Conservation (phyloP, 1,140 invertebrate genomes). For the Glomeris maerens region DNA sequence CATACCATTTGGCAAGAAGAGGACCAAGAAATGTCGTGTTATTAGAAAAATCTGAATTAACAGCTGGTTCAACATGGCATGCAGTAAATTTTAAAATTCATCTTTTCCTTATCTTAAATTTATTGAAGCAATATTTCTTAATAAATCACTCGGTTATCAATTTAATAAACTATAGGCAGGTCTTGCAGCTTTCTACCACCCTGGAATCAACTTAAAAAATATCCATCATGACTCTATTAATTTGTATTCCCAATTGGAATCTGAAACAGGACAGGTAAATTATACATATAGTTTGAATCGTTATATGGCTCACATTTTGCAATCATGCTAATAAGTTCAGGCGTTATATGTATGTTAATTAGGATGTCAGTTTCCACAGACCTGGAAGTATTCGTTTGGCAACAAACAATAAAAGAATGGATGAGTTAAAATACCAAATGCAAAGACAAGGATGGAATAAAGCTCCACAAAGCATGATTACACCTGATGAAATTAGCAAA, state of each 20-base stretch:
- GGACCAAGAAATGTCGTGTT: constrained; percentile 27
- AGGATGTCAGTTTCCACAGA: constrained; percentile 27
- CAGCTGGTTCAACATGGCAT: constrained; percentile 34
- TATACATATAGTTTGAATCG: not conserved
- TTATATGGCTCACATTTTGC: not conserved
- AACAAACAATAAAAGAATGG: constrained; percentile 22
- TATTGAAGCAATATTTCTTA: not conserved
- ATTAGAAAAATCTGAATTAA: constrained; percentile 31
- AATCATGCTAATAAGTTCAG: not conserved
- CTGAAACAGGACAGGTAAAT: constrained; percentile 27
- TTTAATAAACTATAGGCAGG: constrained; percentile 22
- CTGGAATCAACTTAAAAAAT: constrained; percentile 29
- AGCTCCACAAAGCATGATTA: constrained; percentile 26
- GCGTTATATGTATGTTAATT: not conserved
- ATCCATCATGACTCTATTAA: constrained; percentile 30
- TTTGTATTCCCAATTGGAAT: constrained; percentile 25
- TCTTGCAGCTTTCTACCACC: constrained; percentile 27
- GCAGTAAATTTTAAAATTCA: constrained; percentile 20
- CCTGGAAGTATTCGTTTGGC: constrained; percentile 28
- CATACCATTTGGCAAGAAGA: constrained; percentile 29
- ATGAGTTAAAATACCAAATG: constrained; percentile 31
- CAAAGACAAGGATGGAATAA: constrained; percentile 25
- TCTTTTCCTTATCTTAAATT: not conserved
- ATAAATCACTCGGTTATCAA: not conserved
- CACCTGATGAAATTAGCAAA: constrained; percentile 26